Conservation (phyloP, 2,113 vertebrate genomes). For the Riparia riparia region DNA sequence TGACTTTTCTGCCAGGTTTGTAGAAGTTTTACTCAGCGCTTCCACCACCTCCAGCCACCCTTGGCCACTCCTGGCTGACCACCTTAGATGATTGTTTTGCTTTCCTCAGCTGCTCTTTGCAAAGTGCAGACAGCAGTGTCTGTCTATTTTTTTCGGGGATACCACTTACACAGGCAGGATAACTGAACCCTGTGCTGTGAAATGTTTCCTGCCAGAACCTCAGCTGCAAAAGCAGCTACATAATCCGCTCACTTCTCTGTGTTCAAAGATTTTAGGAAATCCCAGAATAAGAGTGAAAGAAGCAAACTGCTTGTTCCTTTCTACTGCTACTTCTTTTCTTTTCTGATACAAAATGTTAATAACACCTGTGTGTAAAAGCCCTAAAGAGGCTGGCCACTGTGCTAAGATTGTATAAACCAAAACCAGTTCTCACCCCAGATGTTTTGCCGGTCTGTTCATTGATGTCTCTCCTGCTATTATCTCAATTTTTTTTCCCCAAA, state of each 20-base stretch:
- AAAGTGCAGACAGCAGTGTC: background rate
- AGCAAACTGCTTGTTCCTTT: background rate
- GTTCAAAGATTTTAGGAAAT: background rate
- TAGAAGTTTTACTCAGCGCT: background rate
- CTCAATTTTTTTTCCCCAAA: background rate
- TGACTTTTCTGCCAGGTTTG: background rate
- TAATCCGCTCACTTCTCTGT: background rate
- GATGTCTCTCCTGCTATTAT: background rate
- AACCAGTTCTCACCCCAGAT: background rate
- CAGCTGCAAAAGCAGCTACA: background rate
- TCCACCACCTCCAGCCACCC: background rate
- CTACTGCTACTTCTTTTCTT: background rate
- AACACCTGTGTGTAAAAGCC: background rate
- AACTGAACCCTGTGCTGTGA: background rate
- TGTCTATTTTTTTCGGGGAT: slow-evolving; percentile 9
- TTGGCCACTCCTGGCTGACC: background rate
- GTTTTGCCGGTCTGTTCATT: background rate
- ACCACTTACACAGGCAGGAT: background rate
- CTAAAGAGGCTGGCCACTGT: background rate
- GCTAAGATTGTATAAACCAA: background rate
- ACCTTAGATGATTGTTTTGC: background rate
- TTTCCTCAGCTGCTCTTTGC: background rate
- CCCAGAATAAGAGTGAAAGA: background rate
- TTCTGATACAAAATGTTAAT: background rate
- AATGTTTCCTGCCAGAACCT: background rate